phyloP scores from a whole-genome alignment of 2,113 vertebrate species.

The Nibea coibor region DNA sequence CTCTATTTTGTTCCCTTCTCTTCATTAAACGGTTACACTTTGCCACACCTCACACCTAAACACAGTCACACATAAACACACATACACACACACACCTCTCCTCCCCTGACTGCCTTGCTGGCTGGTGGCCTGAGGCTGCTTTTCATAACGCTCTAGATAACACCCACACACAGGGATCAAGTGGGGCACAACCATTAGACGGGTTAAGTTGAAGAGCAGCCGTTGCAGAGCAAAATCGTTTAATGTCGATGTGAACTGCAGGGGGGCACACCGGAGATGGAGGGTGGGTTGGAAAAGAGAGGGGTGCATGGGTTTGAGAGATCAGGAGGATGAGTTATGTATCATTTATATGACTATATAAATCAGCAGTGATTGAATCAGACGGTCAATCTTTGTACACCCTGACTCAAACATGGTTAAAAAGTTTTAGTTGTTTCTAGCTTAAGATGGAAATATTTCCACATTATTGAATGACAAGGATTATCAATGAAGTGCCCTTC shows the following conservation, averaged over 20 bases:
- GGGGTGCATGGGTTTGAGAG: background rate
- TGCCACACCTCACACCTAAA: background rate
- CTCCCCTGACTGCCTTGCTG: conserved; percentile 15
- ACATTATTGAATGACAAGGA: background rate
- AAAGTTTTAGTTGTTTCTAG: background rate
- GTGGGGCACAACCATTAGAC: conserved; percentile 64
- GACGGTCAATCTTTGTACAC: background rate
- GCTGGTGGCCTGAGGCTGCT: conserved; percentile 71
- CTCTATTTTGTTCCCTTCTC: background rate
- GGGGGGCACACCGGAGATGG: background rate
- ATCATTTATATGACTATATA: background rate
- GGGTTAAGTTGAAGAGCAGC: conserved; percentile 54
- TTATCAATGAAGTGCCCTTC: background rate
- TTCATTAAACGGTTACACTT: background rate
- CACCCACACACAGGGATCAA: conserved; percentile 57
- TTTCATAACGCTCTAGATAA: conserved; percentile 82
- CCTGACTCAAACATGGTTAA: background rate
- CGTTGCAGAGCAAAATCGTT: conserved; percentile 58
- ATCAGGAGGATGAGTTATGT: background rate
- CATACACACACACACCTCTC: conserved; percentile 6
- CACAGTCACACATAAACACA: conserved; percentile 11
- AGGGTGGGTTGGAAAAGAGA: background rate
- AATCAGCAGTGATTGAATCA: background rate
- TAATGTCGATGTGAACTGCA: conserved; percentile 43
- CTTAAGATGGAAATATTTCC: background rate